Evolutionary conservation across 2,113 vertebrate species (phyloP).

Genomic region (Amia ocellicauda): DNA sequence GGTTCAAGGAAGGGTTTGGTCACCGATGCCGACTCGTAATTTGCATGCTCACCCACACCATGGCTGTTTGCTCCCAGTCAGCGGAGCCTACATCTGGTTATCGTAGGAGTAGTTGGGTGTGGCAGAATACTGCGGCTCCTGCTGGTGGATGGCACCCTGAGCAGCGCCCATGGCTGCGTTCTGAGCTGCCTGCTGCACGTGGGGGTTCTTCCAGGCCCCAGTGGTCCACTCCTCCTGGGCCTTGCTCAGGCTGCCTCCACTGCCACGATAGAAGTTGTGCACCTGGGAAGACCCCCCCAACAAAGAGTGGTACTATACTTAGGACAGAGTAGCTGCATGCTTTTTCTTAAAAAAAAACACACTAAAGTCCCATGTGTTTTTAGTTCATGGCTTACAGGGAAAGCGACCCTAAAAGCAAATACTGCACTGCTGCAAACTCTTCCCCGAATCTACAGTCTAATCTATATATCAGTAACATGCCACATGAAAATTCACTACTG

Average conservation of each 20-base stretch:
- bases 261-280: constrained; percentile 93
- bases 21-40: not conserved
- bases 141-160: constrained; percentile 68
- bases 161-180: constrained; percentile 87
- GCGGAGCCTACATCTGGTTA: constrained; percentile 83
- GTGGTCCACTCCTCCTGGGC: constrained; percentile 96
- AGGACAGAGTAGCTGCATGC: too few species aligned
- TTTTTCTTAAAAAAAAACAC: too few species aligned
- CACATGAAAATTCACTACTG: too few species aligned
- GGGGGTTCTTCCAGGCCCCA: constrained; percentile 95
- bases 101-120: constrained; percentile 93
- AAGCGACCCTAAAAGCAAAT: too few species aligned
- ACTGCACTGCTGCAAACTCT: too few species aligned
- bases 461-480: too few species aligned
- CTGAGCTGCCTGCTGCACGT: constrained; percentile 91
- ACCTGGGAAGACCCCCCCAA: constrained; percentile 61
- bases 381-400: too few species aligned
- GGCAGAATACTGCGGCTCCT: constrained; percentile 82
- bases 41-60: constrained; percentile 25
- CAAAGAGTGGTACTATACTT: too few species aligned
- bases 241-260: constrained; percentile 92
- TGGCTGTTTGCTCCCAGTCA: constrained; percentile 14
- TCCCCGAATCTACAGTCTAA: too few species aligned
- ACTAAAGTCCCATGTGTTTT: too few species aligned
- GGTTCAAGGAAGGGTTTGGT: not conserved